phyloP scores from a whole-genome alignment of 2,797 vertebrate species.

The Pyrocephalus nanus region DNA sequence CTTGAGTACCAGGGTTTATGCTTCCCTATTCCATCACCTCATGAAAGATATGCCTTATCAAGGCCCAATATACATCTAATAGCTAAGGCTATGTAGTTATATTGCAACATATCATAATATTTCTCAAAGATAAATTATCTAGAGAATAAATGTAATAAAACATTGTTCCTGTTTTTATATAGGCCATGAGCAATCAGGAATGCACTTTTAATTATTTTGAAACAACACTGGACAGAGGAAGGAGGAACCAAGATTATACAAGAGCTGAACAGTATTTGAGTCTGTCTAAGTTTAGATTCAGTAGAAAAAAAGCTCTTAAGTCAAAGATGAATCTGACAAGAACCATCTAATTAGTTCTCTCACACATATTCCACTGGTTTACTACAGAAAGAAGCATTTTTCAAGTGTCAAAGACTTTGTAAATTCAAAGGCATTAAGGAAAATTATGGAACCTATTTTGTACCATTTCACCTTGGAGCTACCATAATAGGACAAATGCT shows the following conservation, averaged over 20 bases:
- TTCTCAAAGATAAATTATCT: neutral
- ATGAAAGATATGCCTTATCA: neutral
- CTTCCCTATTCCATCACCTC: neutral
- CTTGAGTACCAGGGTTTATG: neutral
- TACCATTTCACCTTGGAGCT: neutral
- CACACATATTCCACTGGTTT: neutral
- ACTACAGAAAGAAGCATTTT: neutral
- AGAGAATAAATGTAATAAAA: neutral
- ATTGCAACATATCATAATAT: neutral
- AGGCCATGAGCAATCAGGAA: neutral
- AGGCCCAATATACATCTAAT: neutral
- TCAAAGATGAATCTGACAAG: neutral
- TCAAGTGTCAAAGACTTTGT: neutral
- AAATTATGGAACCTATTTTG: neutral
- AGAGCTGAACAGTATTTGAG: neutral
- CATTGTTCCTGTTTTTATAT: neutral
- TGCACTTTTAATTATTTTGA: neutral
- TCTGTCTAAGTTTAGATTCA: neutral
- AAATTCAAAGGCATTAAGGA: neutral
- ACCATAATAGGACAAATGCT: neutral
- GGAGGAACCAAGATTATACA: neutral
- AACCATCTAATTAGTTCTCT: neutral
- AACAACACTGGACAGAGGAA: neutral
- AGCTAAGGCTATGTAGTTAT: neutral
- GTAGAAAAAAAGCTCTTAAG: neutral